Conservation (phyloP, 2,113 vertebrate genomes). For the Pipa parva region DNA sequence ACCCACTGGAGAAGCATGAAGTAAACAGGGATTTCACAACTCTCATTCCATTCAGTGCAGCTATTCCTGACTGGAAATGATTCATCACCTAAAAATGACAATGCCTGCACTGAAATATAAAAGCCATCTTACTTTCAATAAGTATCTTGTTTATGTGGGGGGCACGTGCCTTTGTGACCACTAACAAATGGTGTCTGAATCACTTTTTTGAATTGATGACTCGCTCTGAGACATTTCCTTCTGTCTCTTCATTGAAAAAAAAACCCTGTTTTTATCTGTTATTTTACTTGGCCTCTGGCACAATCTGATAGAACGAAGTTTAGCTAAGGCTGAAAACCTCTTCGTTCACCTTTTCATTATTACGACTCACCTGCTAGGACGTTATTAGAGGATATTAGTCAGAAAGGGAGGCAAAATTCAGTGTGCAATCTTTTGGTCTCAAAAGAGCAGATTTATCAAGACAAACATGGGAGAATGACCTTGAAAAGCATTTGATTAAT, state of each 20-base stretch:
- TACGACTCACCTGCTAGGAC: slow-evolving; percentile 65
- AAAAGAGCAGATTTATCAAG: too few relatives aligned
- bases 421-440: too few relatives aligned
- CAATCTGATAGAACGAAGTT: too few relatives aligned
- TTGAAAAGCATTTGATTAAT: too few relatives aligned
- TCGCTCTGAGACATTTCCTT: slow-evolving; percentile 56
- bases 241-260: too few relatives aligned
- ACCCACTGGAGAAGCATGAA: slow-evolving; percentile 61
- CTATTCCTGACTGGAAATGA: slow-evolving; percentile 69
- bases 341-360: too few relatives aligned
- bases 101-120: slow-evolving; percentile 43
- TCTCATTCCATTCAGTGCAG: slow-evolving; percentile 65
- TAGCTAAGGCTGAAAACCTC: too few relatives aligned
- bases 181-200: slow-evolving; percentile 57
- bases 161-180: slow-evolving; percentile 59
- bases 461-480: too few relatives aligned
- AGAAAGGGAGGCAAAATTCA: too few relatives aligned
- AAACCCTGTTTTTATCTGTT: slow-evolving; percentile 45
- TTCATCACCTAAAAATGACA: slow-evolving; percentile 57
- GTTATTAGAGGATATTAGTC: slow-evolving; percentile 59
- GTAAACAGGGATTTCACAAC: slow-evolving; percentile 61
- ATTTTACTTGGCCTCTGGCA: too few relatives aligned
- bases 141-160: slow-evolving; percentile 46
- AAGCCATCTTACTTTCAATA: slow-evolving; percentile 49
- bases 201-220: slow-evolving; percentile 56